Evolutionary conservation across 2,113 vertebrate species (phyloP).

Genomic region (Alouatta palliata): DNA sequence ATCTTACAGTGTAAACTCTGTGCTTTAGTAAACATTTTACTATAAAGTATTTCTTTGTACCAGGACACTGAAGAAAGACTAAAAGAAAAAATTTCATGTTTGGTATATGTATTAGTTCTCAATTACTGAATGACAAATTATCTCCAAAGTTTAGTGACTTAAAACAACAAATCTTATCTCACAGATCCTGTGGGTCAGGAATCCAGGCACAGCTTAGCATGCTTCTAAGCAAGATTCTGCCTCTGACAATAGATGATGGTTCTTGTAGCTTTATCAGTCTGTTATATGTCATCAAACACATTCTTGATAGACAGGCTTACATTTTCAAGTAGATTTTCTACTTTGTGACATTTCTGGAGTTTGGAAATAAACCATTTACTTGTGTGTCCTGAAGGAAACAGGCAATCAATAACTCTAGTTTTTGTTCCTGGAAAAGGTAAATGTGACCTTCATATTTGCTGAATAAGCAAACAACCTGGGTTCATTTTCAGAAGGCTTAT

Average conservation of each 20-base stretch:
- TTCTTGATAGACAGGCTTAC: background rate
- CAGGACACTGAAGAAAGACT: background rate
- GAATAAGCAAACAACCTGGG: background rate
- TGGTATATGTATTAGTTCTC: background rate
- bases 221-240: background rate
- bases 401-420: background rate
- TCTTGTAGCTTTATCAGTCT: background rate
- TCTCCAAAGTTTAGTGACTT: background rate
- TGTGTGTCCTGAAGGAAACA: background rate
- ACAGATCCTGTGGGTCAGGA: background rate
- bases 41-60: background rate
- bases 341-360: background rate
- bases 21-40: background rate
- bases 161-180: background rate
- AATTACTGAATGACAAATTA: background rate
- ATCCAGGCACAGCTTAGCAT: background rate
- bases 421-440: background rate
- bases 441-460: background rate
- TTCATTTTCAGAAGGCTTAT: background rate
- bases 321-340: background rate
- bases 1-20: background rate
- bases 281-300: background rate
- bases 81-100: background rate
- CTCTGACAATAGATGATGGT: background rate
- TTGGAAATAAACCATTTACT: background rate